Conservation (phyloP, 2,113 vertebrate genomes). For the Brienomyrus longianalis region DNA sequence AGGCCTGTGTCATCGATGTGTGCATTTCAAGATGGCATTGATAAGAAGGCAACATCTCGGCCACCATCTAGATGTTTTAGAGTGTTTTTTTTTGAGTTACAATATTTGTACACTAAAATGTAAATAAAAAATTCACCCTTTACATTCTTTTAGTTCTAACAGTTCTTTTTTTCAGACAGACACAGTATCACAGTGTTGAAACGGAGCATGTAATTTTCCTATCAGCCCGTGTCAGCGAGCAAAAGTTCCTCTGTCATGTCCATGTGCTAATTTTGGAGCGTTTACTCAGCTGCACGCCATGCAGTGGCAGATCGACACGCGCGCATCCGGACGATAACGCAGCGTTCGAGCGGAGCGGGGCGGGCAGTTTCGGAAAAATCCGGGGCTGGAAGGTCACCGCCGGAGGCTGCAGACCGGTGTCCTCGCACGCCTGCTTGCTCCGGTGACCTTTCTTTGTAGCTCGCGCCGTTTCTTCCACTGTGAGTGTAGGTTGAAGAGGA, state of each 20-base stretch:
- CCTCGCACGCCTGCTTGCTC: background rate
- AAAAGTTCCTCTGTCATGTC: background rate
- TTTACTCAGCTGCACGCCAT: background rate
- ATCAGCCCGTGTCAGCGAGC: background rate
- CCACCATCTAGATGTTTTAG: background rate
- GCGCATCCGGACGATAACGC: background rate
- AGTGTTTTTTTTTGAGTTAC: background rate
- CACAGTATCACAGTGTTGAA: background rate
- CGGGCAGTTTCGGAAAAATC: background rate
- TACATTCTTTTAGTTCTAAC: background rate
- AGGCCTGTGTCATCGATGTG: background rate
- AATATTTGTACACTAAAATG: background rate
- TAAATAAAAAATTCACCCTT: background rate
- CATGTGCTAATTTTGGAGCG: background rate
- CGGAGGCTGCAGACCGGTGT: background rate
- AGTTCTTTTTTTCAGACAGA: background rate
- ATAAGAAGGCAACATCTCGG: background rate
- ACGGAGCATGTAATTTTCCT: background rate
- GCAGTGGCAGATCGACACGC: background rate
- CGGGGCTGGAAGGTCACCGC: background rate
- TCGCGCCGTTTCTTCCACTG: background rate
- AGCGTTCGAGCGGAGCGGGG: too few species aligned
- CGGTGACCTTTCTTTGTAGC: slow-evolving; percentile 7
- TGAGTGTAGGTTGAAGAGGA: background rate
- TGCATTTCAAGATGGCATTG: background rate